These are phyloP conservation scores for Endotricha flammealis DNA, from an alignment of 2,888 invertebrate species.

Conservation along the genomic window DNA sequence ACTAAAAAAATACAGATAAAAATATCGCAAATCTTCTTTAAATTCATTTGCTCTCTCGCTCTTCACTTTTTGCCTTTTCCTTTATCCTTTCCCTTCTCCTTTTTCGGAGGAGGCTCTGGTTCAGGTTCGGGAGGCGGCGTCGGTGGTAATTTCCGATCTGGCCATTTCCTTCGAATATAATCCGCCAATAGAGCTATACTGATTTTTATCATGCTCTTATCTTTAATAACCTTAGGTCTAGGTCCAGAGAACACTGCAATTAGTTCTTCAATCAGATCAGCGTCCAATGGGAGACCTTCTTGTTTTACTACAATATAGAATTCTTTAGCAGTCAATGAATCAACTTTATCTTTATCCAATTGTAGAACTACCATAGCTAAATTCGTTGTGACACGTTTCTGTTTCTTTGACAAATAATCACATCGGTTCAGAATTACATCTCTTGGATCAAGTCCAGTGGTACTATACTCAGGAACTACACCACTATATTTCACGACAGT, in stretches of 20 bases:
- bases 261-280: slow-evolving; percentile 39
- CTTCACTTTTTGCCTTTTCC: no score
- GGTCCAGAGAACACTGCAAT: slow-evolving; percentile 36
- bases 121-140: slow-evolving; percentile 45
- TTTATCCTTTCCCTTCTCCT: slow-evolving; percentile 3
- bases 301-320: slow-evolving; percentile 26
- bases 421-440: slow-evolving; percentile 45
- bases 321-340: slow-evolving; percentile 30
- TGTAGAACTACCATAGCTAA: slow-evolving; percentile 39
- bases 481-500: slow-evolving; percentile 40
- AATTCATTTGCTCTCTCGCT: slow-evolving; percentile 6
- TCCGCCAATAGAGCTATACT: slow-evolving; percentile 37
- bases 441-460: slow-evolving; percentile 34
- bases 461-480: slow-evolving; percentile 22
- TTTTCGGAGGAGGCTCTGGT: slow-evolving; percentile 19
- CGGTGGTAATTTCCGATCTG: slow-evolving; percentile 44
- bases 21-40: neutral
- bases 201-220: slow-evolving; percentile 36
- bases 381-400: slow-evolving; percentile 36
- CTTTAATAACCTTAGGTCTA: no score
- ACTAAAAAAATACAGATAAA: neutral
- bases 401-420: slow-evolving; percentile 37
- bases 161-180: slow-evolving; percentile 51
- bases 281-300: slow-evolving; percentile 32
- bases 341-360: slow-evolving; percentile 34